Evolutionary conservation across 2,113 vertebrate species (phyloP).

Genomic region (Channa argus): DNA sequence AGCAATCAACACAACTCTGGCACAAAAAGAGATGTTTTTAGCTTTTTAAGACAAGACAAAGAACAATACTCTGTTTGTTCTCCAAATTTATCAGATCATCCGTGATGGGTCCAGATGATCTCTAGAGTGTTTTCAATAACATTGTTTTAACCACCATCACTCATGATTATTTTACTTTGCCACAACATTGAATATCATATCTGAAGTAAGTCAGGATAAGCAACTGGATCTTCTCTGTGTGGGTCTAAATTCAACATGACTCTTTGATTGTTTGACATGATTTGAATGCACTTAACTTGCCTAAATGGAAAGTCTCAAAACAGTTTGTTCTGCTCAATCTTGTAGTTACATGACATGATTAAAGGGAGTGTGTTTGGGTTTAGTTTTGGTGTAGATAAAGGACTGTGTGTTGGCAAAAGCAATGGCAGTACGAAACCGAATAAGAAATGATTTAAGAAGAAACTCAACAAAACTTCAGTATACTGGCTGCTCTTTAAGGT

Average conservation of each 20-base stretch:
- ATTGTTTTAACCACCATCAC: too few relatives aligned
- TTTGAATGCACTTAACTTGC: not conserved
- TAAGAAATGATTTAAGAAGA: too few relatives aligned
- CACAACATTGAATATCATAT: not conserved
- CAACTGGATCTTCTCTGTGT: not conserved
- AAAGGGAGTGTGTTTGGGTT: too few relatives aligned
- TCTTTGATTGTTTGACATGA: not conserved
- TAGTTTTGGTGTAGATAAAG: too few relatives aligned
- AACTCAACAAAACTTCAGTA: too few relatives aligned
- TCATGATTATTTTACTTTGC: too few relatives aligned
- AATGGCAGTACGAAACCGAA: too few relatives aligned
- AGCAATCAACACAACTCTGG: not conserved
- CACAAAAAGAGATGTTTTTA: slow-evolving; percentile 17
- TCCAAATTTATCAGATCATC: slow-evolving; percentile 1
- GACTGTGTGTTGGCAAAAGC: too few relatives aligned
- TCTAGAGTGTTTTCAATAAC: not conserved
- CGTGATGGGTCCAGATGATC: slow-evolving; percentile 6
- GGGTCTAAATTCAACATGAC: not conserved
- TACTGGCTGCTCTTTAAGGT: too few relatives aligned
- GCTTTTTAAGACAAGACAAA: not conserved
- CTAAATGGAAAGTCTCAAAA: too few relatives aligned
- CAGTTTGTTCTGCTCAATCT: too few relatives aligned
- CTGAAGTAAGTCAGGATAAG: not conserved
- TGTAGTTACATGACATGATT: too few relatives aligned
- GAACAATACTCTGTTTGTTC: slow-evolving; percentile 7